Evolutionary conservation across 1,140 invertebrate species (phyloP).

Genomic region (Samia ricini): DNA sequence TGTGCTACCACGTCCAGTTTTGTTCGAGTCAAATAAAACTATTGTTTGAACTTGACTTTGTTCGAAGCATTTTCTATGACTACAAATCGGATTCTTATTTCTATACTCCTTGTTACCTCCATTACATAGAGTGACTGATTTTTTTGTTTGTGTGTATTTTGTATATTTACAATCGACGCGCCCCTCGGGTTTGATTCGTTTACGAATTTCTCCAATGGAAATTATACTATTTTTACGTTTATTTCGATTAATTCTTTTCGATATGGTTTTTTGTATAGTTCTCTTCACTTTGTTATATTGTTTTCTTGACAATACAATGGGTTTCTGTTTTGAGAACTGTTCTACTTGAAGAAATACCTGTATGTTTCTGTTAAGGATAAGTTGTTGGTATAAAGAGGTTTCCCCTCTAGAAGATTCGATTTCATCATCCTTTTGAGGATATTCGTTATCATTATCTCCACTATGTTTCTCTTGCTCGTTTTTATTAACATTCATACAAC

Average conservation of each 20-base stretch:
- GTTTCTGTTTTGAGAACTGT: slow-evolving; percentile 40
- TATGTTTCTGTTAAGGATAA: slow-evolving; percentile 44
- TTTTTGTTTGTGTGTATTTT: slow-evolving; percentile 15
- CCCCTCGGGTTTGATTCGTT: slow-evolving; percentile 15
- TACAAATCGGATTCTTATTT: not conserved
- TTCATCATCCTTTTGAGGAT: not conserved
- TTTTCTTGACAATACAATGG: slow-evolving; percentile 44
- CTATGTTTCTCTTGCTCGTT: not conserved
- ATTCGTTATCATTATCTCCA: not conserved
- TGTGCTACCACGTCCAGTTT: not conserved
- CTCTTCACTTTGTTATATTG: slow-evolving; percentile 62
- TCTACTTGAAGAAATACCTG: slow-evolving; percentile 47
- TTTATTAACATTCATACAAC: not conserved
- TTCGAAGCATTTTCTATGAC: not conserved
- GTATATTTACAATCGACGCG: slow-evolving; percentile 11
- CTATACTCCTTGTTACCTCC: not conserved
- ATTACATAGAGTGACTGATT: not conserved
- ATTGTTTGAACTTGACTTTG: not conserved
- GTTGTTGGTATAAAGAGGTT: slow-evolving; percentile 21
- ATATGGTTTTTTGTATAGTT: slow-evolving; percentile 38
- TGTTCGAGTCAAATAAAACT: slow-evolving; percentile 9
- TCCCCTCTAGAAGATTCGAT: slow-evolving; percentile 6
- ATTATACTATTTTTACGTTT: slow-evolving; percentile 32
- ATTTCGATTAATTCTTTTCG: slow-evolving; percentile 23
- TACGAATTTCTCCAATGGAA: slow-evolving; percentile 36